Conservation (phyloP, 2,888 invertebrate species). For the Oligia strigilis region DNA sequence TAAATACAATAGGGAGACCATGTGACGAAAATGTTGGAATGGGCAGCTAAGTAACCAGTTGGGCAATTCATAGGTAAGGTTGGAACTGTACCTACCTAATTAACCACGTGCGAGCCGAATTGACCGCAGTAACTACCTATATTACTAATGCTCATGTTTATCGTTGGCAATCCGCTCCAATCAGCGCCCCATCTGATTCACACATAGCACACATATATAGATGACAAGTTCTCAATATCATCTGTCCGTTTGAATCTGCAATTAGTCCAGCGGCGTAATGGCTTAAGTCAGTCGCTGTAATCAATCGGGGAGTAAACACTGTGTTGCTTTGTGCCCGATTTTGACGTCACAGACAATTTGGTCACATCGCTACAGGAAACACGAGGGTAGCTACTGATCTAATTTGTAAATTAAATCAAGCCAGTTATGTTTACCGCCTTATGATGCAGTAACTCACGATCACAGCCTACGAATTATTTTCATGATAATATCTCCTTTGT, state of each 20-base stretch:
- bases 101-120: too few species aligned
- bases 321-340: constrained; percentile 74
- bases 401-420: constrained; percentile 37
- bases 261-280: constrained; percentile 76
- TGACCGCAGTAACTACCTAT: background rate
- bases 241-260: constrained; percentile 71
- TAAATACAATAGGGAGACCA: background rate
- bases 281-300: constrained; percentile 74
- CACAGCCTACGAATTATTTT: background rate
- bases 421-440: background rate
- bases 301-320: constrained; percentile 77
- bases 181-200: constrained; percentile 61
- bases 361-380: constrained; percentile 5
- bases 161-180: constrained; percentile 43
- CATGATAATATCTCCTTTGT: background rate
- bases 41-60: background rate
- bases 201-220: constrained; percentile 37
- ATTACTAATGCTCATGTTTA: constrained; percentile 36
- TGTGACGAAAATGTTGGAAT: background rate
- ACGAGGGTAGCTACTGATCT: constrained; percentile 8
- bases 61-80: too few species aligned
- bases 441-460: background rate
- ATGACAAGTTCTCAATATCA: constrained; percentile 47
- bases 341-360: constrained; percentile 50
- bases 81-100: too few species aligned